Conservation (phyloP, 2,888 invertebrate species). For the Ophonus ardosiacus region DNA sequence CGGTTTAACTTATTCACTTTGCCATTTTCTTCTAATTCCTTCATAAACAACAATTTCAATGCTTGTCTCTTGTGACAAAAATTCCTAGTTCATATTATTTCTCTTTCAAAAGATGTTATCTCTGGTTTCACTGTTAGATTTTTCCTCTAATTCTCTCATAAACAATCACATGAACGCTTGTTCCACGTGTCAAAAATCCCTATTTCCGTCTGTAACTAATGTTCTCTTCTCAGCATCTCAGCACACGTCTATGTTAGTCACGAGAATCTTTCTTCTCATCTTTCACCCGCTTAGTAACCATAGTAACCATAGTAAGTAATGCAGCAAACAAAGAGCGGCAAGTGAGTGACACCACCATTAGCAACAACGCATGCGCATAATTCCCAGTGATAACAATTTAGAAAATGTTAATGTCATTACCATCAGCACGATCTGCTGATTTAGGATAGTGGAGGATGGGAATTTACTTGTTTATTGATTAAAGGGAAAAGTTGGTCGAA, state of each 20-base stretch:
- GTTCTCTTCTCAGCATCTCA: background rate
- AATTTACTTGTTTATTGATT: background rate
- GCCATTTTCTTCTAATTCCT: too few species aligned
- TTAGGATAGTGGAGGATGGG: background rate
- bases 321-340: slow-evolving; percentile 15
- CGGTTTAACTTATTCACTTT: too few species aligned
- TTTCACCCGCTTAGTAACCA: background rate
- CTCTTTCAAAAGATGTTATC: too few species aligned
- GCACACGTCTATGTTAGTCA: slow-evolving; percentile 1
- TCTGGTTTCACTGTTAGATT: background rate
- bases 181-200: background rate
- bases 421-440: slow-evolving; percentile 15
- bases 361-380: slow-evolving; percentile 11
- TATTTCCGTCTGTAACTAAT: background rate
- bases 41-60: too few species aligned
- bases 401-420: slow-evolving; percentile 20
- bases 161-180: background rate
- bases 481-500: background rate
- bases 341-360: slow-evolving; percentile 38
- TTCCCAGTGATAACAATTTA: slow-evolving; percentile 37
- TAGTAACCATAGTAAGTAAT: background rate
- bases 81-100: too few species aligned
- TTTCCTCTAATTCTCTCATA: background rate
- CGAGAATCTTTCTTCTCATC: slow-evolving; percentile 5
- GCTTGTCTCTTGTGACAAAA: too few species aligned